Evolutionary conservation across 2,797 vertebrate species (phyloP).

Genomic region (Periophthalmus magnuspinnatus): DNA sequence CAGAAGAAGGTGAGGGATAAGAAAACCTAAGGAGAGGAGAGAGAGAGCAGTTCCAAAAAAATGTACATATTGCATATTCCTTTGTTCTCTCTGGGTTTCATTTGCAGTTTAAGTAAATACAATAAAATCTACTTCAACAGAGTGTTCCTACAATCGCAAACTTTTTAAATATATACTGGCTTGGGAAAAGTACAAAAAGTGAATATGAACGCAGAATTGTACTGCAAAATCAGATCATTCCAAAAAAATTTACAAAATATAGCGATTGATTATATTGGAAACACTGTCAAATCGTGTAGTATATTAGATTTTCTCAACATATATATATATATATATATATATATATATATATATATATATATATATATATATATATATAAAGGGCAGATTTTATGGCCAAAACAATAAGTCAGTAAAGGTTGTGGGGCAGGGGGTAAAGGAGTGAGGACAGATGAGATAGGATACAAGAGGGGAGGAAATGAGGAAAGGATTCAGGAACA

Average conservation of each 20-base stretch:
- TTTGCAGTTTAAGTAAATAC: no score
- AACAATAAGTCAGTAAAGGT: conserved; percentile 39
- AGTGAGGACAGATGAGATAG: conserved; percentile 43
- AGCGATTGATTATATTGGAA: background rate
- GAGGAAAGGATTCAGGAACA: conserved; percentile 55
- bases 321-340: no score
- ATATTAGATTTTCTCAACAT: conserved; percentile 36
- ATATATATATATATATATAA: no score
- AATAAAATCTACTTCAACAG: no score
- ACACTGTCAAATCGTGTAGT: background rate
- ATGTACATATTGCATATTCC: background rate
- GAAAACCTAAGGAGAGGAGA: background rate
- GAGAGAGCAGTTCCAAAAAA: background rate
- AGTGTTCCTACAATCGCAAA: no score
- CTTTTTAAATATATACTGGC: no score
- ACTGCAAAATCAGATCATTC: background rate
- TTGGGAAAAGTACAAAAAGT: no score
- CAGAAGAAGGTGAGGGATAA: background rate
- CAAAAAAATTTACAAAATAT: background rate
- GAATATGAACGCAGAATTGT: no score
- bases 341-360: no score
- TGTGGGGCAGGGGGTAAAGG: conserved; percentile 16
- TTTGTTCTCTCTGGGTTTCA: no score
- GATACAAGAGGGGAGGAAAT: conserved; percentile 53
- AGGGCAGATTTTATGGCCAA: conserved; percentile 37